Conservation (phyloP, 2,113 vertebrate genomes). For the Dipodomys spectabilis region DNA sequence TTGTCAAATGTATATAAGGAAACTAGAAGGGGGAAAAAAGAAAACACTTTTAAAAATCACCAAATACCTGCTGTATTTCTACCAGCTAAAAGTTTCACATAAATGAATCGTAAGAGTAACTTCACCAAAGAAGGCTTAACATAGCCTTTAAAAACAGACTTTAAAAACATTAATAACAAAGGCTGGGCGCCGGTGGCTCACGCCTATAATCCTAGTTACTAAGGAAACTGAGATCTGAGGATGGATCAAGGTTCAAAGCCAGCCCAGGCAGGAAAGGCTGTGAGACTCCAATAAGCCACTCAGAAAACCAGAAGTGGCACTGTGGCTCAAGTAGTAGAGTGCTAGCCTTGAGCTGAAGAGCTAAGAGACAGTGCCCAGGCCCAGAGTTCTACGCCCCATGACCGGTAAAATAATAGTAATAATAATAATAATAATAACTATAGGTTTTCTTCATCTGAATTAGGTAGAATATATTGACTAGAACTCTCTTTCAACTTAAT, state of each 20-base stretch:
- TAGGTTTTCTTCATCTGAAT: background rate
- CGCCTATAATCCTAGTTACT: no score
- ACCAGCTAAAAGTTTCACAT: slow-evolving; percentile 28
- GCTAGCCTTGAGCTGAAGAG: no score
- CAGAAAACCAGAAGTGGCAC: no score
- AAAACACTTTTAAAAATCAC: background rate
- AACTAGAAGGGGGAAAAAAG: slow-evolving; percentile 83
- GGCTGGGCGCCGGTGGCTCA: no score
- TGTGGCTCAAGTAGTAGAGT: no score
- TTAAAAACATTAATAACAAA: background rate
- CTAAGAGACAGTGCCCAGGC: no score
- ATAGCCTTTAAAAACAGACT: background rate
- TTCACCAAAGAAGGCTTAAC: background rate
- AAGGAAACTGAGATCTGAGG: no score
- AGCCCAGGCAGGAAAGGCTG: no score
- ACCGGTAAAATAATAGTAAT: no score
- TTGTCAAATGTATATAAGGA: slow-evolving; percentile 94
- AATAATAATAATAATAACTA: background rate
- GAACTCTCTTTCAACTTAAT: background rate
- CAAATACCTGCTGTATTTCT: background rate
- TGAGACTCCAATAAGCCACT: no score
- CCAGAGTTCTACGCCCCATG: no score
- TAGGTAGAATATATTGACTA: background rate
- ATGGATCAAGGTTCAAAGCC: no score
- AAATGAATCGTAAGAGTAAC: background rate